phyloP scores from a whole-genome alignment of 92 coral and sea anemone genomes.

The Epizoanthus scotinus region DNA sequence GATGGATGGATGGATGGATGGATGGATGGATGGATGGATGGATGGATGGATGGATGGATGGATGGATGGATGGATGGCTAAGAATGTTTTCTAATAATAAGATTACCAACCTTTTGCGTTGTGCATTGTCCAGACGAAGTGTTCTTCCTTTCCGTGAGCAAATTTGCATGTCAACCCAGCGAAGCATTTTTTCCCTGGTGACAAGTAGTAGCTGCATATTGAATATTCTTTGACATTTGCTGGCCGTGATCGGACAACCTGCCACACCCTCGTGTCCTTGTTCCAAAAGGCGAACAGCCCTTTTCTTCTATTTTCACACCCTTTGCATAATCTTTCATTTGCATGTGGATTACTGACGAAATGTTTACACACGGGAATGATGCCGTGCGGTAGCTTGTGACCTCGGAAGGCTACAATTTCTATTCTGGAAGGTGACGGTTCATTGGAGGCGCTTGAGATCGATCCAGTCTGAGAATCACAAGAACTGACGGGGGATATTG shows the following conservation, averaged over 20 bases:
- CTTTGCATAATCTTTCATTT: constrained; percentile 8
- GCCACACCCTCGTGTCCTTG: constrained; percentile 2
- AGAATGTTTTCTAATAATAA: background rate
- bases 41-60: too few relatives aligned
- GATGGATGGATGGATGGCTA: too few relatives aligned
- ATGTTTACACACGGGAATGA: background rate
- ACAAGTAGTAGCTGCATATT: background rate
- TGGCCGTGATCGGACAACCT: constrained; percentile 12
- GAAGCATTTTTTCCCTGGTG: background rate
- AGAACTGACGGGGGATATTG: background rate
- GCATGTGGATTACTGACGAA: background rate
- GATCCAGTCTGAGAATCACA: background rate
- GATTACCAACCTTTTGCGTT: background rate
- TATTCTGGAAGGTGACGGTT: background rate
- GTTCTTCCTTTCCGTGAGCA: constrained; percentile 23
- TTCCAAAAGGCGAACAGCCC: constrained; percentile 7
- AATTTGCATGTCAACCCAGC: background rate
- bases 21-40: too few relatives aligned
- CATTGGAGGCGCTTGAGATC: background rate
- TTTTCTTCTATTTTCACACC: constrained; percentile 20
- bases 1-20: too few relatives aligned
- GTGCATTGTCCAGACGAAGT: constrained; percentile 7
- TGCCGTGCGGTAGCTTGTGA: constrained; percentile 1
- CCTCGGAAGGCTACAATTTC: too few relatives aligned
- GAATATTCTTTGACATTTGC: background rate